Percentiles rank a stretch among this genome's conserved stretches.
Conservation (phyloP, 1,140 invertebrate genomes). For the Frieseomelitta varia region DNA sequence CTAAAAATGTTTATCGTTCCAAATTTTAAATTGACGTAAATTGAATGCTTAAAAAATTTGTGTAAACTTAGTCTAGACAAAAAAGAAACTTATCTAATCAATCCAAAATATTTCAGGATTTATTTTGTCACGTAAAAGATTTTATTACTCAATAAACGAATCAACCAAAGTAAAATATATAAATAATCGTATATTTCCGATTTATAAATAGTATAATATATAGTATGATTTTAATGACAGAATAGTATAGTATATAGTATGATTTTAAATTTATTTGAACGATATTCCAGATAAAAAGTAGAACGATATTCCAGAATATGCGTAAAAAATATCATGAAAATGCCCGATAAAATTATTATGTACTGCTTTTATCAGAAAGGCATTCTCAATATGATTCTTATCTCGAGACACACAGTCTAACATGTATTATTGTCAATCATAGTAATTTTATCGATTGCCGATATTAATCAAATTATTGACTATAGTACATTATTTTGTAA, state of each 20-base stretch:
- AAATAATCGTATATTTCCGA: neutral
- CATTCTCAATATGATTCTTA: conserved; percentile 15
- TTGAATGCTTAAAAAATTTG: neutral
- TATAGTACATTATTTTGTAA: neutral
- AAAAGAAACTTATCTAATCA: neutral
- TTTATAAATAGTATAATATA: neutral
- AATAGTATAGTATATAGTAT: neutral
- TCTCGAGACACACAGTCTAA: conserved; percentile 46
- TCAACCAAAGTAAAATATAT: neutral
- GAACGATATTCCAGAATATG: neutral
- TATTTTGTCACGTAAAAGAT: neutral
- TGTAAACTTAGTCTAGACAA: conserved; percentile 36
- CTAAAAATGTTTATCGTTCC: neutral
- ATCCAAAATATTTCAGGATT: neutral
- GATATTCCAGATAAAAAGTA: neutral
- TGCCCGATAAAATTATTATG: conserved; percentile 10
- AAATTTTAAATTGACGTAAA: neutral
- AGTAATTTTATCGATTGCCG: neutral
- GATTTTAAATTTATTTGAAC: neutral
- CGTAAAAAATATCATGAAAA: neutral
- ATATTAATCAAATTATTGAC: neutral
- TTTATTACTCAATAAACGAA: too few species aligned
- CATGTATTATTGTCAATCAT: neutral
- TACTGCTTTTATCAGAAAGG: neutral
- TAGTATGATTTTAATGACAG: neutral